Base-by-base conservation (phyloP, 1,140 invertebrate genomes). In the Drosophila asahinai region DNA sequence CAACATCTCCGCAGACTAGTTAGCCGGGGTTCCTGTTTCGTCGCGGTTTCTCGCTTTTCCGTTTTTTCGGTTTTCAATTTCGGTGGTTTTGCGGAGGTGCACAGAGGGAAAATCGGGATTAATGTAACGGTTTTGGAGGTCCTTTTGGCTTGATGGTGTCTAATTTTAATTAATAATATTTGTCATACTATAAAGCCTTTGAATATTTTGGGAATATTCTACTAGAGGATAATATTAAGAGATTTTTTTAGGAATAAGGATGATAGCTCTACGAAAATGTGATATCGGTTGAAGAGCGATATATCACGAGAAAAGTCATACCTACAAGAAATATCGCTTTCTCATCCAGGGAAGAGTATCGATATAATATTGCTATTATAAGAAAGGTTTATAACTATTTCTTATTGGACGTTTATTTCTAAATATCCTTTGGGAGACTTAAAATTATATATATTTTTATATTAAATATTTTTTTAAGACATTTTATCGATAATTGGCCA, bases 11-110 rank as follows among this genome's bases (percentile, higher is more conserved):
- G 11, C 51, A 64, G 75, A 60, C 86, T 77, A 89, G 84, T 89
- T 89, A 89, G 77, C 47, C 52, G 77, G 59, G 80, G 84, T 90
- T 90, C 86, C 81, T 90, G 86, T 90, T 90, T 83, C 47, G 38
- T 77, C 38, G 42, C 40, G 42, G 33, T 68, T 83, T 55, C 54
- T 43, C 17, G 52, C 19, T 68, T 83, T 84, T 71, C 45, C 43
- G 76, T 71, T 77, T 74, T 68, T 80, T 71, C 38, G 38, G 76
- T 76, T 77, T 77, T 76, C 67, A 55, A 65, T 71, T 83, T 80
- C 78, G 47, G 49, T 65, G 63, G 63, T 66, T 63, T 58, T 55
- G 3, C 47, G 52, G 47, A 36, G 2, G 4, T 38, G 63, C 64
- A 68, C 61, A 9, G 11, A 2, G 48, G 36, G 4, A 55, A 67